phyloP scores from a whole-genome alignment of 2,888 invertebrate genomes.

The Brachyopa scutellaris region DNA sequence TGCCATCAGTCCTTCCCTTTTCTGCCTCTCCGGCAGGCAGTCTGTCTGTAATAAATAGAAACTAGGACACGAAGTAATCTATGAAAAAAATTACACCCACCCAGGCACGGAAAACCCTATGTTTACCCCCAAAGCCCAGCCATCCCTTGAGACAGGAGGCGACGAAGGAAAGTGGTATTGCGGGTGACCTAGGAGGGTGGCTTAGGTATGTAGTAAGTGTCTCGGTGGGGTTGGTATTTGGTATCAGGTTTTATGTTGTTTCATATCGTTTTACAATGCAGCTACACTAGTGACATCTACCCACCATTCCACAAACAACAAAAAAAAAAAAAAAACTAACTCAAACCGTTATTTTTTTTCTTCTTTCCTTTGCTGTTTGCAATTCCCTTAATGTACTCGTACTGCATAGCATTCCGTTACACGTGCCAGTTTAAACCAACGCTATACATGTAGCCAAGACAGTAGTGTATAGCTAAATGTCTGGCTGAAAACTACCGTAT shows the following conservation, averaged over 20 bases:
- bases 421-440: conserved; percentile 65
- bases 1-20: neutral
- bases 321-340: conserved; percentile 26
- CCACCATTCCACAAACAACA: conserved; percentile 21
- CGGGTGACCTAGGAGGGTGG: conserved; percentile 57
- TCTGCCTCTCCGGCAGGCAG: conserved; percentile 13
- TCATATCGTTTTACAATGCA: conserved; percentile 9
- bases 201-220: conserved; percentile 22
- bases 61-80: conserved; percentile 72
- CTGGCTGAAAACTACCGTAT: conserved; percentile 63
- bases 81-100: conserved; percentile 67
- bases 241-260: conserved; percentile 8
- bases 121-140: neutral
- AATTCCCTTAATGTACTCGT: conserved; percentile 70
- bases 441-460: neutral
- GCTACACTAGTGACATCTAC: conserved; percentile 35
- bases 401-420: conserved; percentile 70
- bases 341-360: conserved; percentile 30
- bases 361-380: conserved; percentile 20
- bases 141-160: neutral
- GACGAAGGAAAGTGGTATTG: conserved; percentile 25
- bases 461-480: conserved; percentile 55
- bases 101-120: conserved; percentile 19
- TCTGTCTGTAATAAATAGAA: conserved; percentile 63
- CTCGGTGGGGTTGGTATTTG: neutral